Percentiles rank a stretch among this genome's conserved stretches.
phyloP scores from a whole-genome alignment of 2,888 invertebrate species.

The Corythucha ciliata region DNA sequence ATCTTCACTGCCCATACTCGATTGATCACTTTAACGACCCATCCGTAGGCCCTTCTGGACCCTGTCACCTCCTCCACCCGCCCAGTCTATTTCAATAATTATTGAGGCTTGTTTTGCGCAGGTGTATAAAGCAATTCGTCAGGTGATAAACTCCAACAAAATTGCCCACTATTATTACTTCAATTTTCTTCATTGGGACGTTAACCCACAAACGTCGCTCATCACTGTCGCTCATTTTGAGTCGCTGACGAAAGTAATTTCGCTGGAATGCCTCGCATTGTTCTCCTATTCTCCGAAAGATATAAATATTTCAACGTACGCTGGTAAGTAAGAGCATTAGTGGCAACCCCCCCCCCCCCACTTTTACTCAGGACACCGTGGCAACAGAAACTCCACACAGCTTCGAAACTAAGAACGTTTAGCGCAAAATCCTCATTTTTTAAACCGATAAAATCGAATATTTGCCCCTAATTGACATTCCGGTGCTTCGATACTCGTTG shows the following conservation, averaged over 20 bases:
- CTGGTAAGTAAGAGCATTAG: slow-evolving; percentile 32
- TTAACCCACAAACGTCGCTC: slow-evolving; percentile 36
- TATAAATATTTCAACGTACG: slow-evolving; percentile 46
- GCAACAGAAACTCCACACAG: no score
- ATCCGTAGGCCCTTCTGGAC: slow-evolving; percentile 15
- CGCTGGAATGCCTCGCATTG: slow-evolving; percentile 47
- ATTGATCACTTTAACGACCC: slow-evolving; percentile 28
- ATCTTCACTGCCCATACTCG: slow-evolving; percentile 13
- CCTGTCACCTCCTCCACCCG: neutral
- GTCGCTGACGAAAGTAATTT: slow-evolving; percentile 43
- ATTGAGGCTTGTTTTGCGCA: neutral
- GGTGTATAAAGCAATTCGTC: slow-evolving; percentile 29
- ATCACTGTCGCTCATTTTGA: slow-evolving; percentile 46
- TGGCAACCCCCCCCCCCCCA: no score
- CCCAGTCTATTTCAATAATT: neutral
- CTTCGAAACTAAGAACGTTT: no score
- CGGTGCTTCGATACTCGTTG: no score
- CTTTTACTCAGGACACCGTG: no score
- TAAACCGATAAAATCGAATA: no score
- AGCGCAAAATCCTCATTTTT: no score
- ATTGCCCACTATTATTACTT: slow-evolving; percentile 47
- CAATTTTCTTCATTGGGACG: slow-evolving; percentile 49
- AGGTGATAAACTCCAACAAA: slow-evolving; percentile 40
- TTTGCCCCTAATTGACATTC: no score
- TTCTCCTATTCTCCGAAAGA: slow-evolving; percentile 51